Conservation (phyloP, 2,888 invertebrate species). For the Encarsia formosa region DNA sequence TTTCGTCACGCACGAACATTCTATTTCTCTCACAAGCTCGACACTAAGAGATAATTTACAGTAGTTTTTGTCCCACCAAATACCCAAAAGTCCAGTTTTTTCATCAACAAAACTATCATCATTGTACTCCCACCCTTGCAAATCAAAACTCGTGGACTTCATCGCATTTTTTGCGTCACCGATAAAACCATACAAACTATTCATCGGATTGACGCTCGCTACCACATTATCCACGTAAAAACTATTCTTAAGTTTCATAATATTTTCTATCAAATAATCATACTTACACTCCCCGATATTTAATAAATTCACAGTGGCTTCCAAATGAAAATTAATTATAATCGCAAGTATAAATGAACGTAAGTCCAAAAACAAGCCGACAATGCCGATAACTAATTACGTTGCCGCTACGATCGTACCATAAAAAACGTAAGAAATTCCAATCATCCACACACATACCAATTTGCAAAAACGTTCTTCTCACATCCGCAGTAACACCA, state of each 20-base stretch:
- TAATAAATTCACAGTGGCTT: too few relatives aligned
- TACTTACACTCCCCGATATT: too few relatives aligned
- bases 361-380: too few relatives aligned
- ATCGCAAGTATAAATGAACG: too few relatives aligned
- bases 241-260: neutral
- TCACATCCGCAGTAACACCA: constrained; percentile 27
- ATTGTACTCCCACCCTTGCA: neutral
- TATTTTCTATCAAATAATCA: too few relatives aligned
- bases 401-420: too few relatives aligned
- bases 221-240: neutral
- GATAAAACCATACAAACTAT: neutral
- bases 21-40: neutral
- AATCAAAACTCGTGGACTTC: neutral
- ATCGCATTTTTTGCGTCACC: neutral
- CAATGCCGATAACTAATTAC: too few relatives aligned
- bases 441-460: too few relatives aligned
- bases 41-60: constrained; percentile 21
- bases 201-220: neutral
- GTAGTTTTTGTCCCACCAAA: neutral
- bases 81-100: neutral
- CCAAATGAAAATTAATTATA: too few relatives aligned
- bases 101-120: neutral
- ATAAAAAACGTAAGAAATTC: too few relatives aligned
- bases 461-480: constrained; percentile 28
- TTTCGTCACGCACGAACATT: neutral